A percentile compares a stretch with the other conserved stretches of the same genome.
These are phyloP conservation scores for Drosophila formosana DNA, from an alignment of 2,888 invertebrate species.

Conservation along the genomic window DNA sequence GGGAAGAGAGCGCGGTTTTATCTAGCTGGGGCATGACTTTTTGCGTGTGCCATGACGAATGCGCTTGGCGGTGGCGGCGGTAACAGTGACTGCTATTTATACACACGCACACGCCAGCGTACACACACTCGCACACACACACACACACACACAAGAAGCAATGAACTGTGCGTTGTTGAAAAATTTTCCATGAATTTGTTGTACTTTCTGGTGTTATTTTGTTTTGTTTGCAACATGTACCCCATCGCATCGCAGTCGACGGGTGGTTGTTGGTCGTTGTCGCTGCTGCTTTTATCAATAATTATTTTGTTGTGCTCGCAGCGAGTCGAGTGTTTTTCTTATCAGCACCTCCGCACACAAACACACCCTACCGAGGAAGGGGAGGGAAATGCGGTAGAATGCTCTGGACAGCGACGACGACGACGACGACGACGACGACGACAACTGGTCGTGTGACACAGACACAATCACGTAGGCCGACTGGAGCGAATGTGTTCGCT, in stretches of 20 bases:
- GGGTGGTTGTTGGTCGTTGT: constrained; percentile 7
- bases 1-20: constrained; percentile 49
- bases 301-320: constrained; percentile 78
- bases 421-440: constrained; percentile 3
- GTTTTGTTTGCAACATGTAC: constrained; percentile 56
- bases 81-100: constrained; percentile 60
- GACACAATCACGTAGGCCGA: constrained; percentile 75
- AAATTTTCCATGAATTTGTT: constrained; percentile 78
- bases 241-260: constrained; percentile 19
- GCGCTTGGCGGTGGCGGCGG: constrained; percentile 22
- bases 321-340: constrained; percentile 66
- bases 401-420: constrained; percentile 25
- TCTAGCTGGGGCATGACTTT: constrained; percentile 72
- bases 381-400: constrained; percentile 3
- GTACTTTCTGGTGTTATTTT: constrained; percentile 55
- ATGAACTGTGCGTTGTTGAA: constrained; percentile 74
- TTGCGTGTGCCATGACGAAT: constrained; percentile 81
- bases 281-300: constrained; percentile 73
- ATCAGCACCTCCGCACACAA: constrained; percentile 58
- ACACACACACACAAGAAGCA: constrained; percentile 37
- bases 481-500: constrained; percentile 9
- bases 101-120: constrained; percentile 18
- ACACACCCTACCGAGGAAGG: background rate
- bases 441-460: constrained; percentile 72
- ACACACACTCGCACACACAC: constrained; percentile 10